These are phyloP conservation scores for Phanerotoma sp. DNA, from an alignment of 2,888 invertebrate genomes.

Conservation along the genomic window DNA sequence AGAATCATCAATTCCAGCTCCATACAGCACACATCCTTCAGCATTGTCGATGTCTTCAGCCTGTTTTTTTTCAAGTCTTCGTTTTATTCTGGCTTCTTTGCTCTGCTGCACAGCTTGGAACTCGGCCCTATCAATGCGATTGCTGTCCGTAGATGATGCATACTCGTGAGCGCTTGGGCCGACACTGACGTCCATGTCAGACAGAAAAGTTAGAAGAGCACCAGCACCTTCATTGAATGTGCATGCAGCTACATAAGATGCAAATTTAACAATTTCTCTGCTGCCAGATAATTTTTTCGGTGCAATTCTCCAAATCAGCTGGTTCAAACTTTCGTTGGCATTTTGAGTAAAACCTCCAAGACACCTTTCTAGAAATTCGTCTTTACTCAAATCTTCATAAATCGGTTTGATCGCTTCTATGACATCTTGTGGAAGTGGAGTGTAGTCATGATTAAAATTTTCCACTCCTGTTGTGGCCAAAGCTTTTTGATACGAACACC, in stretches of 20 bases:
- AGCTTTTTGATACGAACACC: too few species aligned
- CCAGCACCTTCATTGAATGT: constrained; percentile 29
- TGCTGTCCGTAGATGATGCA: too few species aligned
- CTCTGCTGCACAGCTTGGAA: not conserved
- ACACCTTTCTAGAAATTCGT: constrained; percentile 32
- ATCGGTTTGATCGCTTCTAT: constrained; percentile 37
- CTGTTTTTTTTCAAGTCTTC: not conserved
- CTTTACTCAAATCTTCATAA: constrained; percentile 43
- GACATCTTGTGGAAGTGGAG: constrained; percentile 39
- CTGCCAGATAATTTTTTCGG: constrained; percentile 29
- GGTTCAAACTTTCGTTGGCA: constrained; percentile 43
- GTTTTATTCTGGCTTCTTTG: not conserved
- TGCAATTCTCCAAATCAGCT: constrained; percentile 42
- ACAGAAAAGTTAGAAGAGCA: constrained; percentile 23
- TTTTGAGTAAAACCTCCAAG: constrained; percentile 36
- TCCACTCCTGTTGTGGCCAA: too few species aligned
- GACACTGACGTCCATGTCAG: constrained; percentile 19
- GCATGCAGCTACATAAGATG: constrained; percentile 5
- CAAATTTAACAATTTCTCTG: not conserved
- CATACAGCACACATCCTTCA: not conserved
- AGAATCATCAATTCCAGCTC: too few species aligned
- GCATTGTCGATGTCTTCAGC: not conserved
- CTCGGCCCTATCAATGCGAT: too few species aligned
- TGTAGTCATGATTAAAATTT: too few species aligned
- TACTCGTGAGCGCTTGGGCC: constrained; percentile 22